phyloP scores from a whole-genome alignment of 1,140 invertebrate species.

The Bombus balteatus region DNA sequence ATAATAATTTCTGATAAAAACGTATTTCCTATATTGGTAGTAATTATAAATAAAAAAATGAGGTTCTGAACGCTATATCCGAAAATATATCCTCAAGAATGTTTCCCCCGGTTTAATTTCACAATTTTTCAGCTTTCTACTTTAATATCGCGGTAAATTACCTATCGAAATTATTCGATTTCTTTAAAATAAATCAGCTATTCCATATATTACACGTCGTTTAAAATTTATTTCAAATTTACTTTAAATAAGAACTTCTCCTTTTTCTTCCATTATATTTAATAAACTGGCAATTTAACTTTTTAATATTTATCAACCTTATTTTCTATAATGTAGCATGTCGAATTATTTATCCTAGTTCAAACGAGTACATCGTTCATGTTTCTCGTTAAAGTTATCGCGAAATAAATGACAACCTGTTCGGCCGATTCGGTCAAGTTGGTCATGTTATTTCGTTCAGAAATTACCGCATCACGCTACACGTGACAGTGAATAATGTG shows the following conservation, averaged over 20 bases:
- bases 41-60: too few species aligned
- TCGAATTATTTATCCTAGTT: not conserved
- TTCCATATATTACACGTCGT: too few species aligned
- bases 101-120: too few species aligned
- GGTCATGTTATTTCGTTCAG: not conserved
- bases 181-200: not conserved
- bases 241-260: not conserved
- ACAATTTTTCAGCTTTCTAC: too few species aligned
- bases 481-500: not conserved
- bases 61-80: too few species aligned
- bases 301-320: not conserved
- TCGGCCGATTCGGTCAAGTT: not conserved
- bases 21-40: not conserved
- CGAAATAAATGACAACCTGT: not conserved
- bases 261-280: not conserved
- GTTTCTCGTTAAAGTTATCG: not conserved
- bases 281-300: not conserved
- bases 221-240: too few species aligned
- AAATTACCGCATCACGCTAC: not conserved
- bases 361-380: not conserved
- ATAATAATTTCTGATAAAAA: too few species aligned
- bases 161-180: not conserved
- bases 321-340: not conserved
- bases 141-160: not conserved
- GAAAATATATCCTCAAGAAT: too few species aligned